Conservation (phyloP, 92 coral and sea anemone species). For the Parazoanthus atlanticus region DNA sequence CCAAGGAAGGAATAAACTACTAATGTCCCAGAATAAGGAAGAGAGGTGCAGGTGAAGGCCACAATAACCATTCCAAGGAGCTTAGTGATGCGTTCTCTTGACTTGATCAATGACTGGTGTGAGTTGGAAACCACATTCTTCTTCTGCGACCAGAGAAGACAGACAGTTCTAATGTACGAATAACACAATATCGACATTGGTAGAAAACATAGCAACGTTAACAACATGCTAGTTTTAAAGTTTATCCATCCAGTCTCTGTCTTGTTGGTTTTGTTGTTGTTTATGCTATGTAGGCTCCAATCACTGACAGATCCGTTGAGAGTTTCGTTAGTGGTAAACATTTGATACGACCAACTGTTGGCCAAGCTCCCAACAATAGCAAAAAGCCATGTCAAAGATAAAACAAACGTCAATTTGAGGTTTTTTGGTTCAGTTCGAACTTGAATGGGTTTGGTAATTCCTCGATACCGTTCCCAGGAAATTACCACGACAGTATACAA, state of each 20-base stretch:
- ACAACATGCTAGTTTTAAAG: background rate
- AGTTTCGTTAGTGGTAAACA: background rate
- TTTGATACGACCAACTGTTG: background rate
- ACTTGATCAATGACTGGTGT: background rate
- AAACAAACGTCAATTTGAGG: background rate
- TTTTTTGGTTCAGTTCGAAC: background rate
- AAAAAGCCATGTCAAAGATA: background rate
- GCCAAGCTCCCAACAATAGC: background rate
- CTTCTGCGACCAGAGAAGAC: too few species aligned
- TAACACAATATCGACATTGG: background rate
- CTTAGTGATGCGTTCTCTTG: background rate
- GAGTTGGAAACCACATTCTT: background rate
- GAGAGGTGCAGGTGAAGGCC: background rate
- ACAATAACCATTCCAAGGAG: background rate
- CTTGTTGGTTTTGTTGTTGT: background rate
- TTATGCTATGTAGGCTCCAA: background rate
- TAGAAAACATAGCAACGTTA: too few species aligned
- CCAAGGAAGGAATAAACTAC: background rate
- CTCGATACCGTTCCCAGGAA: background rate
- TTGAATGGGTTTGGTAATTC: background rate
- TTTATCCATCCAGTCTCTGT: background rate
- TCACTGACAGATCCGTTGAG: background rate
- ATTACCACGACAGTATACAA: background rate
- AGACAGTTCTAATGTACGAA: background rate
- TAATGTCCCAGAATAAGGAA: background rate